A percentile compares a stretch with the other conserved stretches of the same genome.
Conservation (phyloP, 2,888 invertebrate genomes). For the Drosophila meridionalis region DNA sequence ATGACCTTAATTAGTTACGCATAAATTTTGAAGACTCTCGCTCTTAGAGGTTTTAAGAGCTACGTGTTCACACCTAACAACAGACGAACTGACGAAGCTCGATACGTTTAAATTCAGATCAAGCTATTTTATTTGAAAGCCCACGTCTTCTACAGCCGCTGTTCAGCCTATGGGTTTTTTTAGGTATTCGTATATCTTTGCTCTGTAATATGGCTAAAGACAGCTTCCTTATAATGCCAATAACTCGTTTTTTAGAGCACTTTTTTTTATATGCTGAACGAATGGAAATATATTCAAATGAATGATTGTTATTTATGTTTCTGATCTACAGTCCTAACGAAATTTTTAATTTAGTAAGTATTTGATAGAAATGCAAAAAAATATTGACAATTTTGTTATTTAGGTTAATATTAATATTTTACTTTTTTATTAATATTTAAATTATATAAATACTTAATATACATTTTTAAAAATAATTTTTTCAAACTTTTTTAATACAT, state of each 20-base stretch:
- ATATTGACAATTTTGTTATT: no score
- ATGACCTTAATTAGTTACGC: background rate
- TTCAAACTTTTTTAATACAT: no score
- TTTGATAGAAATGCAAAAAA: no score
- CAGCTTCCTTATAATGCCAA: background rate
- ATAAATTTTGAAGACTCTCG: background rate
- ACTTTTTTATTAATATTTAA: no score
- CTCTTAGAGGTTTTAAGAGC: background rate
- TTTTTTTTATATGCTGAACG: background rate
- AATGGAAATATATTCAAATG: background rate
- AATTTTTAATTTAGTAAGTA: no score
- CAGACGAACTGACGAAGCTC: background rate
- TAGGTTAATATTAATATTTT: no score
- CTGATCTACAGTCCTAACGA: no score
- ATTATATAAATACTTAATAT: no score
- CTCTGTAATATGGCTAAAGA: background rate
- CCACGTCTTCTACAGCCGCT: background rate
- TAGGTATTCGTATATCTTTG: no score
- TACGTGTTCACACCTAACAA: background rate
- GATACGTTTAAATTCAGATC: no score
- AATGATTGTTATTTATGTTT: background rate
- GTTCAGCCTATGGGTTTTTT: background rate
- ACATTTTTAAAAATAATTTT: no score
- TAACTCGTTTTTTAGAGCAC: background rate
- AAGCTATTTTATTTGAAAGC: background rate